Evolutionary conservation across 2,797 vertebrate species (phyloP), one percentile per base, ranked within the genome.

Genomic region (Rhincodon typus): DNA sequence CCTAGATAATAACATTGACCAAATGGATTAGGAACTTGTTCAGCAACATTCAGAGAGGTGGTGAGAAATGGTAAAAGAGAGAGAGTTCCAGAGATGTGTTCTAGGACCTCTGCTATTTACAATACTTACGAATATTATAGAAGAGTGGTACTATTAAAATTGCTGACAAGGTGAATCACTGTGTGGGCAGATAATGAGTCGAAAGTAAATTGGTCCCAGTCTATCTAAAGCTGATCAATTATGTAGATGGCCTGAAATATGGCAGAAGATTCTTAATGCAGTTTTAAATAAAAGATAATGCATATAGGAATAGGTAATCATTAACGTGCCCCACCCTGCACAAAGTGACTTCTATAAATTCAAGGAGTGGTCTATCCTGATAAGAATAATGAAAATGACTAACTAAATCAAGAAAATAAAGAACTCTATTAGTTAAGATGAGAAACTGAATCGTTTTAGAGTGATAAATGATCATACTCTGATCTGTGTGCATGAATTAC

Each of bases 181-280:
- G 7, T 93, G 62, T 42, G 90, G 87, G n/a, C n/a, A 93, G 90
- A 93, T 69, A 93, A 93, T 69, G 90, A 93, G 90, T 69, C 67
- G 90, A 93, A 69, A 93, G 90, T 93, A 93, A 93, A 93, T 93
- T 93, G n/a, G 62, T 38, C 62, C 90, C 62, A 67, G 90, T 93
- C 90, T 69, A 93, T 93, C 34, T 42, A 42, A 69, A 93, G 90
- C 38, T 93, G 38, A 93, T 93, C 90, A 93, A 93, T 93, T 93
- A 93, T 93, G 90, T 38, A 93, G 90, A 93, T 93, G 62, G 90
- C 30, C 57, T 91, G 88, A 62, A 57, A 91, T 91, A n/a, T 91
- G 57, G n/a, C 90, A 25, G 62, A 93, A 69, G 62, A 69, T 67
- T 67, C 90, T 25, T 93, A 93, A 93, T 93, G 90, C 10, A 12